A percentile compares a stretch with the other conserved stretches of the same genome.
Conservation (phyloP, 2,113 vertebrate species). For the Psittacula cyanocephala region DNA sequence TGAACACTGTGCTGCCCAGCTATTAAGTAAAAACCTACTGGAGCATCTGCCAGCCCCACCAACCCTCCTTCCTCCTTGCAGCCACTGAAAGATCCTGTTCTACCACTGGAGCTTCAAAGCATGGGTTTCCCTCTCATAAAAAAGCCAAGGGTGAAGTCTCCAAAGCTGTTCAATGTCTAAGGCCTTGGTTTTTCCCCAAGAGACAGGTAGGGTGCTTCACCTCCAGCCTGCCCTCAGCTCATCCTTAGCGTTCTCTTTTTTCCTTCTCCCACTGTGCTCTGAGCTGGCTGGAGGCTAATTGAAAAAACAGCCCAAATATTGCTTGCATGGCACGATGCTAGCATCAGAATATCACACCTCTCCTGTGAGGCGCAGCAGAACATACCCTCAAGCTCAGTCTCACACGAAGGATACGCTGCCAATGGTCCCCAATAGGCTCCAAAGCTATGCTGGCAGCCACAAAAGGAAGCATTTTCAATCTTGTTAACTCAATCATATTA, state of each 20-base stretch:
- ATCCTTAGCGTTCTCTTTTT: neutral
- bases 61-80: neutral
- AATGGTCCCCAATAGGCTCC: neutral
- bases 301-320: neutral
- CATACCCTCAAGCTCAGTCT: neutral
- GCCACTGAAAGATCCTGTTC: neutral
- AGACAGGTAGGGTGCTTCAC: neutral
- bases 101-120: neutral
- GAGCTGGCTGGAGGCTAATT: neutral
- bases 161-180: neutral
- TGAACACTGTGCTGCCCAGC: neutral
- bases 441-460: neutral
- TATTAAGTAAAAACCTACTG: neutral
- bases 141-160: neutral
- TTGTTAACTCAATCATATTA: neutral
- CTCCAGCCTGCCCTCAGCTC: neutral
- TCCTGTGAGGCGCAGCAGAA: neutral
- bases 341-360: neutral
- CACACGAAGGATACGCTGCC: accelerated
- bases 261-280: neutral
- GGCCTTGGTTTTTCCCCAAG: neutral
- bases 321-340: neutral
- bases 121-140: neutral
- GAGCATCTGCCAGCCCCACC: neutral
- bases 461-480: neutral